Base-by-base conservation (phyloP, 2,113 vertebrate genomes). In the Carassius carassius region DNA sequence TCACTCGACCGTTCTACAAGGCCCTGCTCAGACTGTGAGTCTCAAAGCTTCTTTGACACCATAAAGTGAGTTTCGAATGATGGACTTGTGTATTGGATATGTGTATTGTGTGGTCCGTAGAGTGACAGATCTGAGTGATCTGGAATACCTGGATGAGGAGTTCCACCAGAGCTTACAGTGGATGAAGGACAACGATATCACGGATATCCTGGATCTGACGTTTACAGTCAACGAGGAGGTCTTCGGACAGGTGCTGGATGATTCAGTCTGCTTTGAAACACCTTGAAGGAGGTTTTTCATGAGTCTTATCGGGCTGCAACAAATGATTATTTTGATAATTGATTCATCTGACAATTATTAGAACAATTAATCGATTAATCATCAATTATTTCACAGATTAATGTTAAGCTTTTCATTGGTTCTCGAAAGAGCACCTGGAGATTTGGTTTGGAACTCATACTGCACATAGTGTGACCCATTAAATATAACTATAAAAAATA, bases 121-220 rank as follows among this genome's bases (percentile, higher is more conserved):
- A 81, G 93, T 97, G 0, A 99, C 98, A 65, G 98, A 99, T 90
- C 92, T 99, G 90, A 99, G 97, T 3, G 98, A 99, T 86, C 94
- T 99, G 73, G 98, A 99, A 89, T 99, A 99, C 84, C 91, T 99
- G 90, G 98, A 99, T 85, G 98, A 99, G 90, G 98, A 99, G 91
- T 99, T 99, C 92, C 98, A 99, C 88, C 98, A 98, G 88, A 99
- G 98, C 72, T 93, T 99, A 87, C 98, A 99, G 86, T 99, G 98
- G 98, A 99, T 99, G 97, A 99, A 99, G 85, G 98, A 99, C 90
- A 99, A 99, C 32, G 96, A 97, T 91, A 99, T 99, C 91, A 99
- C 98, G 2, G 97, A 99, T 88, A 98, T 99, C 87, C 93, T 99
- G 58, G 98, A 99, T 88, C 95, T 99, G 84, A 99, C 97, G 74